A percentile compares a stretch with the other conserved stretches of the same genome.
Evolutionary conservation across 2,888 invertebrate genomes (phyloP).

Genomic region (Molanna angustata): DNA sequence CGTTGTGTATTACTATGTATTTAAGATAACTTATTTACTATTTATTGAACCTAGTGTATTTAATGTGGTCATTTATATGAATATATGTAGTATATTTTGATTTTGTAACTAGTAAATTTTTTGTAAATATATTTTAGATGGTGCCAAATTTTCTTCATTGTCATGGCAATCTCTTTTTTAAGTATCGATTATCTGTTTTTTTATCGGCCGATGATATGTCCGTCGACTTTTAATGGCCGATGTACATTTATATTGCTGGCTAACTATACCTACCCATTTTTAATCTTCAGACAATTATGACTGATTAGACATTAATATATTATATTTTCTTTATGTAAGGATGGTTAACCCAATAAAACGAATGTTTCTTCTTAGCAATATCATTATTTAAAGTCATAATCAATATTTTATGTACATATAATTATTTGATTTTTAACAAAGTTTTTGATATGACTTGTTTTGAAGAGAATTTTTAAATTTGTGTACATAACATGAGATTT

Average conservation of each 20-base stretch:
- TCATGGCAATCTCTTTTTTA: slow-evolving; percentile 22
- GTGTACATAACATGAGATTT: slow-evolving; percentile 21
- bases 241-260: too few relatives aligned
- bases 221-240: too few relatives aligned
- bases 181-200: slow-evolving; percentile 16
- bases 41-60: slow-evolving; percentile 15
- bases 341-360: slow-evolving; percentile 6
- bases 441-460: slow-evolving; percentile 6
- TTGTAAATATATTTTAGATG: slow-evolving; percentile 23
- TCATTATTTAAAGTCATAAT: not conserved
- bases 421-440: slow-evolving; percentile 4
- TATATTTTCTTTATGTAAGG: slow-evolving; percentile 18
- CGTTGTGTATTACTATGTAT: slow-evolving; percentile 24
- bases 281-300: slow-evolving; percentile 26
- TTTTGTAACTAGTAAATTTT: too few relatives aligned
- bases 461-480: not conserved
- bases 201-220: too few relatives aligned
- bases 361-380: slow-evolving; percentile 11
- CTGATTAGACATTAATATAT: slow-evolving; percentile 28
- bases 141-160: slow-evolving; percentile 29
- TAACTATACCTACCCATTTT: too few relatives aligned
- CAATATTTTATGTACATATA: slow-evolving; percentile 1
- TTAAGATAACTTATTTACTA: slow-evolving; percentile 22
- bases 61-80: too few relatives aligned
- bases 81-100: too few relatives aligned